phyloP scores from a whole-genome alignment of 2,888 invertebrate species.

The Barypeithes pellucidus region DNA sequence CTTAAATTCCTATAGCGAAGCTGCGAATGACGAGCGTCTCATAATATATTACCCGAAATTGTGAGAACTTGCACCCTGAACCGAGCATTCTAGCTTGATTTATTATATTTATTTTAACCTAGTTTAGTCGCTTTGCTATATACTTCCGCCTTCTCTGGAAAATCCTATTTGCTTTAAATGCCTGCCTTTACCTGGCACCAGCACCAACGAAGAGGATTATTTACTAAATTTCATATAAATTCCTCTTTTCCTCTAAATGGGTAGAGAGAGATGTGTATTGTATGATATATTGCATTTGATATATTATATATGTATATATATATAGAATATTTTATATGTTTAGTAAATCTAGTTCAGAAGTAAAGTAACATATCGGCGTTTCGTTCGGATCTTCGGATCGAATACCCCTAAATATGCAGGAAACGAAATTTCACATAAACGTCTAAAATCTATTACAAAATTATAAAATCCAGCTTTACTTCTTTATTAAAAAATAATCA shows the following conservation, averaged over 20 bases:
- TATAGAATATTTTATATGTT: too few relatives aligned
- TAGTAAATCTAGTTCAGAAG: too few relatives aligned
- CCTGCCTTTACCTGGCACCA: slow-evolving; percentile 16
- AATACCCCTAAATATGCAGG: too few relatives aligned
- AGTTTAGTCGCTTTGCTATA: slow-evolving; percentile 21
- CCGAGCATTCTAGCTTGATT: slow-evolving; percentile 22
- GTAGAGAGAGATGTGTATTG: too few relatives aligned
- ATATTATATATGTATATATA: too few relatives aligned
- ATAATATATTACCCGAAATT: slow-evolving; percentile 16
- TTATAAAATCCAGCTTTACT: too few relatives aligned
- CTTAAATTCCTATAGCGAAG: not conserved
- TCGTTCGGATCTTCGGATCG: too few relatives aligned
- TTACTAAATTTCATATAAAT: slow-evolving; percentile 12
- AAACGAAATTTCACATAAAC: too few relatives aligned
- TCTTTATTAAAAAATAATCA: too few relatives aligned
- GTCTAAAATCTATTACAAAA: too few relatives aligned
- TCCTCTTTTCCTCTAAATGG: not conserved
- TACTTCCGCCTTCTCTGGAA: slow-evolving; percentile 14
- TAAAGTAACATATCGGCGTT: too few relatives aligned
- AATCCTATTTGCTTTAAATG: slow-evolving; percentile 27
- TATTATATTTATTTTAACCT: slow-evolving; percentile 30
- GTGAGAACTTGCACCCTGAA: slow-evolving; percentile 13
- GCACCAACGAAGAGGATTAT: slow-evolving; percentile 13
- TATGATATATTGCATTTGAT: not conserved
- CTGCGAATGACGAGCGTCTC: slow-evolving; percentile 13